A percentile compares a stretch with the other conserved stretches of the same genome.
phyloP scores from a whole-genome alignment of 2,113 vertebrate genomes.

The Geothlypis trichas region DNA sequence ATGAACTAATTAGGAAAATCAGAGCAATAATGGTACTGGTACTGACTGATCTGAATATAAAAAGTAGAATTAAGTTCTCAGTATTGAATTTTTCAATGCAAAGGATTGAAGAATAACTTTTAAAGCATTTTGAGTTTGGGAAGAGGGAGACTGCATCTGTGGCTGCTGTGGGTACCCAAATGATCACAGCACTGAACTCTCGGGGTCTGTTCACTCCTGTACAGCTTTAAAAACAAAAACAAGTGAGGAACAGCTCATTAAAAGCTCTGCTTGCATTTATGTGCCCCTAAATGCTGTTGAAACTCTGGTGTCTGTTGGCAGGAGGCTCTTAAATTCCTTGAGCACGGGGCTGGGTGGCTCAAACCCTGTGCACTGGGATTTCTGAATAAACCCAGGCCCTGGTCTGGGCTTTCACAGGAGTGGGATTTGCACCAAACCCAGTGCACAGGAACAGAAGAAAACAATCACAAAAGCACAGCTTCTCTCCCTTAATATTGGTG shows the following conservation, averaged over 20 bases:
- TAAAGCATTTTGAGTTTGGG: constrained; percentile 22
- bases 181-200: background rate
- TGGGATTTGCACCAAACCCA: background rate
- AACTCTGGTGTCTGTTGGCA: background rate
- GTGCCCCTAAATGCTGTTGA: background rate
- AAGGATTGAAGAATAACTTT: constrained; percentile 47
- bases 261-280: background rate
- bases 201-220: fast-evolving
- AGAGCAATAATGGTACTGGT: constrained; percentile 78
- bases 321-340: background rate
- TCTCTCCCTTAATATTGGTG: background rate
- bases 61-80: constrained; percentile 79
- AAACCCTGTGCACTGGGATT: background rate
- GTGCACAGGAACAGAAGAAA: background rate
- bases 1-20: constrained; percentile 86
- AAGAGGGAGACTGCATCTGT: background rate
- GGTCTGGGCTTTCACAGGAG: background rate
- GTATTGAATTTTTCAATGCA: constrained; percentile 59
- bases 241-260: background rate
- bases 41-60: constrained; percentile 82
- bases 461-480: background rate
- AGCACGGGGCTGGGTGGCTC: background rate
- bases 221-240: background rate
- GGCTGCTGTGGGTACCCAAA: background rate
- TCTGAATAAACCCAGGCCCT: background rate